phyloP scores from a whole-genome alignment of 2,797 vertebrate genomes.

The Sebastes matsubarae region DNA sequence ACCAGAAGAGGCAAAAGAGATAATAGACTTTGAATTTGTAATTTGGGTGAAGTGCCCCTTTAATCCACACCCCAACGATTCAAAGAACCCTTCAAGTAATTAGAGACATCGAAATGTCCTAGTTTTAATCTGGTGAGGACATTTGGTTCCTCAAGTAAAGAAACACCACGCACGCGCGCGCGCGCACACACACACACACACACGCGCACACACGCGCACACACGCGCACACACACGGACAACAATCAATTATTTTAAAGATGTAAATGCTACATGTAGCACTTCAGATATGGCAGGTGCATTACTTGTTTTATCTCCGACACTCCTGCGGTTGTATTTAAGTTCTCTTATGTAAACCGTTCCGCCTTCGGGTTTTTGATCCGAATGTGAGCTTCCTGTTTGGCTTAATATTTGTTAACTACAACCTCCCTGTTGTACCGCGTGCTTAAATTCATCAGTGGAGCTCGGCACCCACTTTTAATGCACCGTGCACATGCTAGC shows the following conservation, averaged over 20 bases:
- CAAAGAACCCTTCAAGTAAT: neutral
- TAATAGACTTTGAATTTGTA: neutral
- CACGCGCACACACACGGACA: neutral
- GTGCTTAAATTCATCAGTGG: neutral
- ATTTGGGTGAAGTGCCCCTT: neutral
- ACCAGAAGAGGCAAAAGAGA: neutral
- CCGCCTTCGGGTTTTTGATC: neutral
- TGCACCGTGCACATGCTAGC: conserved; percentile 5
- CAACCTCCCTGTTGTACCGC: neutral
- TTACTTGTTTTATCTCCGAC: neutral
- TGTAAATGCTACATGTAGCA: neutral
- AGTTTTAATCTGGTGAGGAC: neutral
- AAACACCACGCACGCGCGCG: neutral
- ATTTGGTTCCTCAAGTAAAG: neutral
- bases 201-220: neutral
- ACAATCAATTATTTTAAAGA: neutral
- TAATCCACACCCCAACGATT: neutral
- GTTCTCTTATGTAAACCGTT: neutral
- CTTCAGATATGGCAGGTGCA: neutral
- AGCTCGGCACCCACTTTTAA: neutral
- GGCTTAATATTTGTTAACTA: neutral
- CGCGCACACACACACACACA: neutral
- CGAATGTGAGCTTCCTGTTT: neutral
- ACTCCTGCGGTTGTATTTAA: neutral
- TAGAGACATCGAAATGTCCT: neutral